Base-by-base conservation (phyloP, 92 coral and sea anemone genomes). In the Palythoa caribaeorum region DNA sequence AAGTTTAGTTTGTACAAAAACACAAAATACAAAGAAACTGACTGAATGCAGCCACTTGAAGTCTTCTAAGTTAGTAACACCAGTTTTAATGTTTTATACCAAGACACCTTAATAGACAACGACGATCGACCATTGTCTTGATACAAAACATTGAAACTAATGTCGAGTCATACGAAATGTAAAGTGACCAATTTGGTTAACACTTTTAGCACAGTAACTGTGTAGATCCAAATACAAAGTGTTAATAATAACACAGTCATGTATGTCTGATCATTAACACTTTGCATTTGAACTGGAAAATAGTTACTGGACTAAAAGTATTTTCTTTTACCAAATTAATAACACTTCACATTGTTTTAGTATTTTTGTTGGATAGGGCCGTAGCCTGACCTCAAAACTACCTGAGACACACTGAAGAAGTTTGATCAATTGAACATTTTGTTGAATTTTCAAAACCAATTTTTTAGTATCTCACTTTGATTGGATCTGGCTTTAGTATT, bases 271-370 rank as follows among this genome's bases (percentile, higher is more conserved):
- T 55, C 62, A 20, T n/a, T 14, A 70, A 10, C 38, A 36, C 75
- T 70, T 36, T 35, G 75, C 17, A 70, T 70, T 70, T 70, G 75
- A 70, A 70, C 47, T 35, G 47, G 36, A 68, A 63, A 70, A 70
- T 28, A 70, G 75, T 70, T 35, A 70, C 75, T 70, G 75, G 75
- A 70, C 75, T 70, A 36, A 70, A 70, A 70, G 75, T 70, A 28
- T 70, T 38, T 44, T 44, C 5, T 1, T 44, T 2, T 44, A 36
- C 39, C 75, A 35, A 70, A 35, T 70, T 5, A 12, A 38, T 5
- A 12, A 38, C 75, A 35, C 75, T 63, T n/a, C 70, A 63, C 0
- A n/a, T 63, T 55, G 14, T 55, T 55, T 15, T 55, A 11, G 17
- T 55, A 55, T 59, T 59, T 59, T 63, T 63, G 36, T n/a, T 63